Percentiles rank a stretch among this genome's conserved stretches.
Conservation (phyloP, 64 coral and sea anemone genomes). For the Pachyseris speciosa region DNA sequence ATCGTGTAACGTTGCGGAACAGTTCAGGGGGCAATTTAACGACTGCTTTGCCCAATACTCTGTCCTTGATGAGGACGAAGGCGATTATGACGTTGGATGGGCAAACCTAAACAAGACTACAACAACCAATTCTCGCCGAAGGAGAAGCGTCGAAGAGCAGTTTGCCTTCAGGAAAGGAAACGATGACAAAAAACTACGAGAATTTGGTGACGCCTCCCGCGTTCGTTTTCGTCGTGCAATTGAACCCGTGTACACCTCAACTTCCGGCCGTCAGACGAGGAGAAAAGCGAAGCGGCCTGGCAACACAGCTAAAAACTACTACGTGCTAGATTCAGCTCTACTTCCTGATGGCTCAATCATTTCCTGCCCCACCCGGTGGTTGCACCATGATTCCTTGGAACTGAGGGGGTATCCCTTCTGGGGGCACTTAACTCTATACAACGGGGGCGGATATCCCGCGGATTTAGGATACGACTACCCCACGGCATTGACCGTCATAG, state of each 20-base stretch:
- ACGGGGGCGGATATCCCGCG: constrained; percentile 82
- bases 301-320: constrained; percentile 64
- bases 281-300: constrained; percentile 57
- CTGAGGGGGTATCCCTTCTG: constrained; percentile 88
- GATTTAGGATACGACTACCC: too few species aligned
- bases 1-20: neutral
- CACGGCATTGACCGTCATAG: constrained; percentile 81
- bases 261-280: constrained; percentile 76
- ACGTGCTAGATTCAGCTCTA: constrained; percentile 73
- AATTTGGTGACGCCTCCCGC: neutral
- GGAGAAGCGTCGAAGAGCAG: constrained; percentile 72
- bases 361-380: too few species aligned
- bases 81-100: constrained; percentile 72
- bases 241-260: constrained; percentile 76
- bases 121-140: constrained; percentile 33
- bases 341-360: constrained; percentile 62
- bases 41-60: constrained; percentile 30
- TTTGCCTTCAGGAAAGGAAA: constrained; percentile 25
- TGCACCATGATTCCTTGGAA: too few species aligned
- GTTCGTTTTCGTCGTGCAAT: constrained; percentile 69
- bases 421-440: constrained; percentile 67
- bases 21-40: neutral
- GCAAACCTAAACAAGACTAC: constrained; percentile 34
- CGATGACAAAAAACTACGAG: neutral
- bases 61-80: constrained; percentile 36